Percentiles rank a stretch among this genome's conserved stretches.
Evolutionary conservation across 37 sponge, comb jelly and placozoan species (phyloP).

Genomic region (Hormiphora californensis): DNA sequence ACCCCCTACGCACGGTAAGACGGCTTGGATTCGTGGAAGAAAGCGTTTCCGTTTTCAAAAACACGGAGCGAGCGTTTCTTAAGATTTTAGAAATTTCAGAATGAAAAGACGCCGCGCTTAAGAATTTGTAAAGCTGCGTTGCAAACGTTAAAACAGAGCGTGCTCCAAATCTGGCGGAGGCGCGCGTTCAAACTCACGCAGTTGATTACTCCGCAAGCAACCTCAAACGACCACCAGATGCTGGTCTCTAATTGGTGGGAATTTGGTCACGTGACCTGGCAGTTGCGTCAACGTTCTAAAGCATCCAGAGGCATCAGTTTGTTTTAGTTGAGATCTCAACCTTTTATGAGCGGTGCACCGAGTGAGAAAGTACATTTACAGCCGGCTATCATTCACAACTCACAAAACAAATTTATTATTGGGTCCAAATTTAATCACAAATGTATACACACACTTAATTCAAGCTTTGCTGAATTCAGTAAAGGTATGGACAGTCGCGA

Average conservation of each 20-base stretch:
- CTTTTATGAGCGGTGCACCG: constrained; percentile 56
- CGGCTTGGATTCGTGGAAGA: too few species aligned
- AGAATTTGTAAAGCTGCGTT: too few species aligned
- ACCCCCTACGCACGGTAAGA: too few species aligned
- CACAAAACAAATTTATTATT: constrained; percentile 39
- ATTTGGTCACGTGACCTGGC: constrained; percentile 21
- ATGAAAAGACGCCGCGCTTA: too few species aligned
- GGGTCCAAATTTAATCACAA: not conserved
- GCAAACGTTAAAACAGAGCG: too few species aligned
- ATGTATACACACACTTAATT: constrained; percentile 16
- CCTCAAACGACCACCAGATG: not conserved
- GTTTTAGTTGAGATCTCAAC: constrained; percentile 56
- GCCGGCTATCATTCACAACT: constrained; percentile 53
- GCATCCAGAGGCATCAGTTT: constrained; percentile 30
- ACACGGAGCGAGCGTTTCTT: too few species aligned
- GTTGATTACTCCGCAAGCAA: constrained; percentile 13
- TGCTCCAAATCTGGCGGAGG: too few species aligned
- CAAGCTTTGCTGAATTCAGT: too few species aligned
- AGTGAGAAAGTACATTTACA: constrained; percentile 7
- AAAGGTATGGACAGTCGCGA: constrained; percentile 54
- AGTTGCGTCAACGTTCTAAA: constrained; percentile 44
- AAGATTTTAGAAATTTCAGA: too few species aligned
- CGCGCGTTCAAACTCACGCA: too few species aligned
- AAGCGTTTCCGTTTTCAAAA: too few species aligned
- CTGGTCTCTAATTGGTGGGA: not conserved